Conservation (phyloP, 2,888 invertebrate species). For the Mesorhabditis belari region DNA sequence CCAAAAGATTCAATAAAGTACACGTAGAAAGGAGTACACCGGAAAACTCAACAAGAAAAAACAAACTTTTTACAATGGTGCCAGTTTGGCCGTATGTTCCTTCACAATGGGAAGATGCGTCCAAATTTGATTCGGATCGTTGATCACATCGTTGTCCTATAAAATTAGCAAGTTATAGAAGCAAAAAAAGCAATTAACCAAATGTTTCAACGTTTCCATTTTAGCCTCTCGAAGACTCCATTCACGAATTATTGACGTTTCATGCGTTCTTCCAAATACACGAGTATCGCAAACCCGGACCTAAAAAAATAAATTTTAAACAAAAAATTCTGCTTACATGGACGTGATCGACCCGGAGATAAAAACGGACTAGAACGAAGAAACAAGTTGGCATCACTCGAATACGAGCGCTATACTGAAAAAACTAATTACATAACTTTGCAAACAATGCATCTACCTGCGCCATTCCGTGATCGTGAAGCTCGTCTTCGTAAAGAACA, state of each 20-base stretch:
- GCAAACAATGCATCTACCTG: slow-evolving; percentile 55
- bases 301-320: too few relatives aligned
- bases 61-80: too few relatives aligned
- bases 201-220: slow-evolving; percentile 14
- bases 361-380: slow-evolving; percentile 81
- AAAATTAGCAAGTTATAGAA: neutral
- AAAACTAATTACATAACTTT: slow-evolving; percentile 57
- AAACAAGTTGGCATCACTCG: slow-evolving; percentile 91
- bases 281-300: slow-evolving; percentile 40
- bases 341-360: slow-evolving; percentile 87
- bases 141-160: neutral
- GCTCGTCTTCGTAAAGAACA: slow-evolving; percentile 90
- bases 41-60: too few relatives aligned
- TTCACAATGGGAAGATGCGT: neutral
- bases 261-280: slow-evolving; percentile 27
- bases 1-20: neutral
- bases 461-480: slow-evolving; percentile 93
- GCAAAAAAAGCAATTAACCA: slow-evolving; percentile 5
- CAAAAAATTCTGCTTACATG: slow-evolving; percentile 61
- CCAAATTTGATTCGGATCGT: neutral
- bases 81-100: neutral
- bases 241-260: slow-evolving; percentile 32
- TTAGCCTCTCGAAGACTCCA: slow-evolving; percentile 43
- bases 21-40: neutral
- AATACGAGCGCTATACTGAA: slow-evolving; percentile 68